Conservation (phyloP, 1,140 invertebrate genomes). For the Chelonus insularis region DNA sequence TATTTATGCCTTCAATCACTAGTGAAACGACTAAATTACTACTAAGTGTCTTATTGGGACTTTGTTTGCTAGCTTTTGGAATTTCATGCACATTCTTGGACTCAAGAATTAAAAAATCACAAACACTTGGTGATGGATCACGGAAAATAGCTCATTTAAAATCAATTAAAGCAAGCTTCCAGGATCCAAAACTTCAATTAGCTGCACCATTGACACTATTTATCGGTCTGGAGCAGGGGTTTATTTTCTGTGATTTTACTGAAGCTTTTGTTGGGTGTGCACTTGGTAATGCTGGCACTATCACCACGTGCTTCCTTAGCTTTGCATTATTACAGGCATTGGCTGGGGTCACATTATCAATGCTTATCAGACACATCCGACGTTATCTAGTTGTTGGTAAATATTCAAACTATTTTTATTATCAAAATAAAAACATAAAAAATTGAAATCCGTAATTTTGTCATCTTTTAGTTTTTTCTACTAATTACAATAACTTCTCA, state of each 20-base stretch:
- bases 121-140: conserved; percentile 42
- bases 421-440: background rate
- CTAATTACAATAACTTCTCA: no score
- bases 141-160: conserved; percentile 41
- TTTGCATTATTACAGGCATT: conserved; percentile 69
- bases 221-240: conserved; percentile 74
- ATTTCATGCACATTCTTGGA: conserved; percentile 62
- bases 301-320: conserved; percentile 67
- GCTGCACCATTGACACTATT: conserved; percentile 69
- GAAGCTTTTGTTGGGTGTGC: conserved; percentile 70
- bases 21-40: conserved; percentile 55
- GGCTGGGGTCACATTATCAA: conserved; percentile 69
- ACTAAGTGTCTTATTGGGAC: conserved; percentile 61
- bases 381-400: conserved; percentile 68
- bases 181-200: conserved; percentile 63
- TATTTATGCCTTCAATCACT: conserved; percentile 51
- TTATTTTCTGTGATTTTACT: conserved; percentile 73
- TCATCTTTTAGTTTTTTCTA: no score
- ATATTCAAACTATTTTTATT: conserved; percentile 26
- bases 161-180: conserved; percentile 52
- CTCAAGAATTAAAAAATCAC: conserved; percentile 52
- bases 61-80: conserved; percentile 60
- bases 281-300: conserved; percentile 64
- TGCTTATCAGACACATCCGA: conserved; percentile 68
- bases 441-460: no score